phyloP scores from a whole-genome alignment of 2,888 invertebrate species.

The Pollenia griseotomentosa region DNA sequence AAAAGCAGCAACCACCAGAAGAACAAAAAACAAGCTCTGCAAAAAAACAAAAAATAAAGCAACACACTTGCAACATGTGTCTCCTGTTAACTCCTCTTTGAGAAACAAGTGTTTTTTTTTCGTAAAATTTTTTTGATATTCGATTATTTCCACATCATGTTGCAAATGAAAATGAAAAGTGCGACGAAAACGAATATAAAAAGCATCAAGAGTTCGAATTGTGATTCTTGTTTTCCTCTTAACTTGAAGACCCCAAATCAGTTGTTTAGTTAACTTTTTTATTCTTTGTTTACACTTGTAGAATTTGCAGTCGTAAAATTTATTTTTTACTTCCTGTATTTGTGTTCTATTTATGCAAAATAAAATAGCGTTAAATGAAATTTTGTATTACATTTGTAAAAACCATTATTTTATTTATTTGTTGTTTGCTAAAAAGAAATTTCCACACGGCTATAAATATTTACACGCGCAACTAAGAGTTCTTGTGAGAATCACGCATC shows the following conservation, averaged over 20 bases:
- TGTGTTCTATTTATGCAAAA: slow-evolving; percentile 65
- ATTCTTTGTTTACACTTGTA: not conserved
- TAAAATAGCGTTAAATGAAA: slow-evolving; percentile 66
- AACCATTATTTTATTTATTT: slow-evolving; percentile 21
- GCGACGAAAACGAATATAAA: not conserved
- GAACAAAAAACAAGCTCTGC: not conserved
- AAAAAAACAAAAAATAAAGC: not conserved
- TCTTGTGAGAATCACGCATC: no score
- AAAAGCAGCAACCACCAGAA: not conserved
- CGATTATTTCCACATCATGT: not conserved
- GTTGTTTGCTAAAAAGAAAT: slow-evolving; percentile 12
- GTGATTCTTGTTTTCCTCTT: slow-evolving; percentile 25
- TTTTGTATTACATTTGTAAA: slow-evolving; percentile 45
- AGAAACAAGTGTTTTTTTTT: slow-evolving; percentile 48
- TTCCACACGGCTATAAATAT: not conserved
- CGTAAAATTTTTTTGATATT: not conserved
- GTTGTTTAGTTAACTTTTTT: slow-evolving; percentile 46
- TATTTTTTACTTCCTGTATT: slow-evolving; percentile 21
- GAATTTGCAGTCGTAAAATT: slow-evolving; percentile 11
- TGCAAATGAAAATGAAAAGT: slow-evolving; percentile 3
- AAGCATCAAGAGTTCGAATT: slow-evolving; percentile 23
- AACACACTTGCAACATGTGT: slow-evolving; percentile 58
- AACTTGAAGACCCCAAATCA: slow-evolving; percentile 29
- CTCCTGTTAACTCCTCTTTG: slow-evolving; percentile 39
- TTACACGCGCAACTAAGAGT: not conserved